Percentiles rank a stretch among this genome's conserved stretches.
Conservation (phyloP, 2,113 vertebrate genomes). For the Melanotaenia duboulayi region DNA sequence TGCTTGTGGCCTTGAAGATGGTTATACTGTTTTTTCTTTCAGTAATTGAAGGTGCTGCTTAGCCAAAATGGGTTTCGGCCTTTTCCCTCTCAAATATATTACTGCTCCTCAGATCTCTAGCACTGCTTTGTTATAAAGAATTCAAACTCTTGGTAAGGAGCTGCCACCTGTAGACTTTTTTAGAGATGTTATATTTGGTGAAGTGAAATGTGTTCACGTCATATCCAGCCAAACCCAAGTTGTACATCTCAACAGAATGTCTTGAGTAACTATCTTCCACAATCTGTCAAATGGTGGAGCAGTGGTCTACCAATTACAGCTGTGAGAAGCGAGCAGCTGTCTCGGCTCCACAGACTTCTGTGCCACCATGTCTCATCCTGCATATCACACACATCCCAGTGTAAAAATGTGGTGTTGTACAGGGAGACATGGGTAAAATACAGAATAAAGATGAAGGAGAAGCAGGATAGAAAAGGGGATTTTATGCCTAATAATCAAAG, state of each 20-base stretch:
- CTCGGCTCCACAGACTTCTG: constrained; percentile 46
- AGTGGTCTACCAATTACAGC: constrained; percentile 75
- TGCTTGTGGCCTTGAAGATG: no score
- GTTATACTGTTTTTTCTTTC: no score
- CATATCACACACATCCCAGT: constrained; percentile 52
- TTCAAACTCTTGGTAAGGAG: constrained; percentile 37
- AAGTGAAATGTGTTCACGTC: constrained; percentile 70
- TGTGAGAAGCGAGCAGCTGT: constrained; percentile 65
- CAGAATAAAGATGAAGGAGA: constrained; percentile 20
- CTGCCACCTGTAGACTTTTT: constrained; percentile 60
- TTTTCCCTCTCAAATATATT: constrained; percentile 12
- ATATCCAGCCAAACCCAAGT: constrained; percentile 56
- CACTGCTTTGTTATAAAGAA: constrained; percentile 54
- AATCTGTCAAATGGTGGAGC: constrained; percentile 65
- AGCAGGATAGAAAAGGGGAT: neutral
- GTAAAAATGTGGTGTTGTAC: constrained; percentile 53
- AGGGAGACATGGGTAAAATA: constrained; percentile 44
- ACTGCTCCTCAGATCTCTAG: constrained; percentile 2
- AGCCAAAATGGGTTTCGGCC: constrained; percentile 5
- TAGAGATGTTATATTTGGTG: constrained; percentile 69
- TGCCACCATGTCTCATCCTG: constrained; percentile 58
- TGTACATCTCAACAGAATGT: constrained; percentile 66
- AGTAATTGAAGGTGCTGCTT: neutral
- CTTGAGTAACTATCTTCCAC: constrained; percentile 58
- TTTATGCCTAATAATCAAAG: constrained; percentile 38